Evolutionary conservation across 2,888 invertebrate genomes (phyloP).

Genomic region (Amblyjoppa fuscipennis): DNA sequence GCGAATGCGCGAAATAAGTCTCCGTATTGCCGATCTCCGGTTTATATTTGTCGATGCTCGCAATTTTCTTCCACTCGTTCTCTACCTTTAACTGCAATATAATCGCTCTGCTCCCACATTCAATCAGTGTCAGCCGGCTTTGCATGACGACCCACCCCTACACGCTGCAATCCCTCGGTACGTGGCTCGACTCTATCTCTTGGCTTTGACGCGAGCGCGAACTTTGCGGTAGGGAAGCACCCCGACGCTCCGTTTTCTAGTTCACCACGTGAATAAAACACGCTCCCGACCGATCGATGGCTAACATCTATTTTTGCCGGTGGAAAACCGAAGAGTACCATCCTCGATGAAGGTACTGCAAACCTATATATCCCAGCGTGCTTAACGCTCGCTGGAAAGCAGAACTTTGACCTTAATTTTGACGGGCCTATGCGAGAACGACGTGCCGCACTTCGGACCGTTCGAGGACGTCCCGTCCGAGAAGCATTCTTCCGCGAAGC

Average conservation of each 20-base stretch:
- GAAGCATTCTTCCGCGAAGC: neutral
- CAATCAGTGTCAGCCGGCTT: conserved; percentile 65
- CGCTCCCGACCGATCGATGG: conserved; percentile 65
- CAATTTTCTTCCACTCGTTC: conserved; percentile 19
- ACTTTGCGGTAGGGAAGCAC: conserved; percentile 60
- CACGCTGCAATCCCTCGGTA: conserved; percentile 25
- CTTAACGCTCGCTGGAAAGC: conserved; percentile 26
- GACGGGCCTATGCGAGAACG: neutral
- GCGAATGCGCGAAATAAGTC: conserved; percentile 6
- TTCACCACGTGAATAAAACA: conserved; percentile 70
- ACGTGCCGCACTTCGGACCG: neutral
- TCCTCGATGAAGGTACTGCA: conserved; percentile 37
- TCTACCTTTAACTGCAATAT: neutral
- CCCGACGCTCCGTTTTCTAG: conserved; percentile 62
- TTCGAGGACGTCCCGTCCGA: neutral
- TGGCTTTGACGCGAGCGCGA: conserved; percentile 31
- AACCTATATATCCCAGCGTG: conserved; percentile 38
- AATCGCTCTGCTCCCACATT: conserved; percentile 53
- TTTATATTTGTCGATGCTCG: neutral
- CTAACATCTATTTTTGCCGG: conserved; percentile 67
- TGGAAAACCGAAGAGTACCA: conserved; percentile 38
- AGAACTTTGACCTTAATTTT: conserved; percentile 60
- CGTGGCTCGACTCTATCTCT: conserved; percentile 34
- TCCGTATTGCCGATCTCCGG: neutral
- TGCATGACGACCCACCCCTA: conserved; percentile 43